Percentiles rank a stretch among this genome's conserved stretches.
Conservation (phyloP, 2,888 invertebrate genomes). For the Drosophila nr. medialis region DNA sequence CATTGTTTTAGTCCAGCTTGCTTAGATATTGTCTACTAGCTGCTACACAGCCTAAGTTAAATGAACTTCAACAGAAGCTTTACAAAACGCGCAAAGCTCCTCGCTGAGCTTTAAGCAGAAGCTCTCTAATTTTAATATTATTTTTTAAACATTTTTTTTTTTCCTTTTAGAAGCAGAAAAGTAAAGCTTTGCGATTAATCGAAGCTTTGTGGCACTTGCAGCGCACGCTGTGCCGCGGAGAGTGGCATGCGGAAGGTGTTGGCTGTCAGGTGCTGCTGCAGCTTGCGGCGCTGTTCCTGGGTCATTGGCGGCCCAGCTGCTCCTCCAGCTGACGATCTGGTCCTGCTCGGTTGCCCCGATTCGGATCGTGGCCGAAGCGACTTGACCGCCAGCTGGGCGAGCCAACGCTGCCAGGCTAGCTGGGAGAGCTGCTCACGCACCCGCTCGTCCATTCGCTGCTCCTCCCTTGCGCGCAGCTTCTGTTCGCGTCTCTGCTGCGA, state of each 20-base stretch:
- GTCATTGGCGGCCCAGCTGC: not conserved
- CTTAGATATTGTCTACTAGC: no score
- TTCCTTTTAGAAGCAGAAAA: no score
- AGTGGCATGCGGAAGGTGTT: constrained; percentile 36
- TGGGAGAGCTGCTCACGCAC: constrained; percentile 38
- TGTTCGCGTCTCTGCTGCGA: constrained; percentile 1
- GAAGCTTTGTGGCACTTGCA: constrained; percentile 24
- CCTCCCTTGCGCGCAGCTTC: not conserved
- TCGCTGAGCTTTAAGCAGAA: no score
- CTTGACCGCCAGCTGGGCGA: constrained; percentile 13
- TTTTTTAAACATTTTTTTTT: no score
- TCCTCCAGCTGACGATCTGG: not conserved
- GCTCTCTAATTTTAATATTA: no score
- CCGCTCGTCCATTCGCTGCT: constrained; percentile 11
- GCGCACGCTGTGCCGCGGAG: constrained; percentile 40
- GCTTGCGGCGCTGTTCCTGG: not conserved
- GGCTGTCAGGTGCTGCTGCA: not conserved
- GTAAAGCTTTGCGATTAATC: not conserved
- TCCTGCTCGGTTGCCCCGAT: not conserved
- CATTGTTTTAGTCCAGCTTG: not conserved
- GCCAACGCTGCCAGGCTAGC: constrained; percentile 54
- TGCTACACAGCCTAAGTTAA: no score
- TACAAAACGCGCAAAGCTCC: no score
- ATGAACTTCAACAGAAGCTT: no score
- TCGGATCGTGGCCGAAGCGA: not conserved